phyloP scores from a whole-genome alignment of 2,888 invertebrate species.

The Stenodema calcarata region DNA sequence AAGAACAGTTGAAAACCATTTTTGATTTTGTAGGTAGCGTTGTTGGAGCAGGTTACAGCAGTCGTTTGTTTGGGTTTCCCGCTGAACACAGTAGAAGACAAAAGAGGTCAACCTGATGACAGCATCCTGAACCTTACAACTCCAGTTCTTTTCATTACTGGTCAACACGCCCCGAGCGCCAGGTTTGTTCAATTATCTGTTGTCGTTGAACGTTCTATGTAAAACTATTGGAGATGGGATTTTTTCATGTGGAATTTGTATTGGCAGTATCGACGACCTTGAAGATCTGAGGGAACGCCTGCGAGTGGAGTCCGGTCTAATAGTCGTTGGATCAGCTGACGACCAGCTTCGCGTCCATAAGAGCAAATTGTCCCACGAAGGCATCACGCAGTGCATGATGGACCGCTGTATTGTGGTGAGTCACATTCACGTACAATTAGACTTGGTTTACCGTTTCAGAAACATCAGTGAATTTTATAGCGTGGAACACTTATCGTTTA shows the following conservation, averaged over 20 bases:
- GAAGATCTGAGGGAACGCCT: slow-evolving; percentile 79
- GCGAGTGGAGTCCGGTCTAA: slow-evolving; percentile 76
- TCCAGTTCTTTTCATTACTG: slow-evolving; percentile 80
- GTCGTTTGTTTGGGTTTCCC: slow-evolving; percentile 82
- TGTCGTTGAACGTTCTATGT: no score
- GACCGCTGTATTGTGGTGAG: slow-evolving; percentile 76
- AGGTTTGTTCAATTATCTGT: slow-evolving; percentile 62
- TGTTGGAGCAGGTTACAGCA: slow-evolving; percentile 74
- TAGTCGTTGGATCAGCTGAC: slow-evolving; percentile 82
- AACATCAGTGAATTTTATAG: not conserved
- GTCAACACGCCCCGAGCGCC: slow-evolving; percentile 73
- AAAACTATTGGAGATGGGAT: not conserved
- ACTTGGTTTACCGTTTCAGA: not conserved
- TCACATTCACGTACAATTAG: slow-evolving; percentile 3
- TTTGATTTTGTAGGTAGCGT: slow-evolving; percentile 66
- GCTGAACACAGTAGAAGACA: slow-evolving; percentile 73
- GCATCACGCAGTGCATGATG: slow-evolving; percentile 79
- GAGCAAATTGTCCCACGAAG: slow-evolving; percentile 73
- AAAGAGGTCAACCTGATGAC: slow-evolving; percentile 78
- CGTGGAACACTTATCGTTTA: slow-evolving; percentile 57
- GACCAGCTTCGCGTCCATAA: slow-evolving; percentile 75
- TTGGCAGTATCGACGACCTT: slow-evolving; percentile 72
- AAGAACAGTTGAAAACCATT: no score
- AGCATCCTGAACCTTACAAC: slow-evolving; percentile 73
- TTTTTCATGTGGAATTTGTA: not conserved